phyloP scores from a whole-genome alignment of 2,113 vertebrate genomes.

The Microtus ochrogaster region DNA sequence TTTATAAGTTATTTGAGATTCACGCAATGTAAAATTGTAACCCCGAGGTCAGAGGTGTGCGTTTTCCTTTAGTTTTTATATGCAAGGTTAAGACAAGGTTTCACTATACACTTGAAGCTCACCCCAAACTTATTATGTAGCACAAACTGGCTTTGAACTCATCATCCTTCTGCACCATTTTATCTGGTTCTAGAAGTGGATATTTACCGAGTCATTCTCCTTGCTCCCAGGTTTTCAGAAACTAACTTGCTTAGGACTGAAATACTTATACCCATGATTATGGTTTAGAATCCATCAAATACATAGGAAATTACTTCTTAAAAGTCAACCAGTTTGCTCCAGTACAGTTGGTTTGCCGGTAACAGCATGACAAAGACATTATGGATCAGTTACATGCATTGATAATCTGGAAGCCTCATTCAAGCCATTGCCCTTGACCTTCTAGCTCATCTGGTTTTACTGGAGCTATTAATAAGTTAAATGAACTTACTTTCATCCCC shows the following conservation, averaged over 20 bases:
- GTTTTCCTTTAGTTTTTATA: background rate
- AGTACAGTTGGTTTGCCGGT: slow-evolving; percentile 30
- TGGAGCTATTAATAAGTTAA: slow-evolving; percentile 61
- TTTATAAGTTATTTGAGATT: slow-evolving; percentile 13
- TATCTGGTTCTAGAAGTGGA: background rate
- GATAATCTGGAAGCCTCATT: slow-evolving; percentile 22
- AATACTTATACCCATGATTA: slow-evolving; percentile 14
- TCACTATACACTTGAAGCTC: background rate
- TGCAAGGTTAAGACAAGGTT: background rate
- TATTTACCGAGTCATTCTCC: slow-evolving; percentile 8
- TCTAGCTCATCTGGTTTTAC: slow-evolving; percentile 49
- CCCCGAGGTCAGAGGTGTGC: background rate
- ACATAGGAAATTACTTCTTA: slow-evolving; percentile 20
- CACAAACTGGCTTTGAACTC: background rate
- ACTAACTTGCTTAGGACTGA: slow-evolving; percentile 20
- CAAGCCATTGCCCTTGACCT: slow-evolving; percentile 40
- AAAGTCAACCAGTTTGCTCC: slow-evolving; percentile 25
- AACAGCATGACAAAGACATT: background rate
- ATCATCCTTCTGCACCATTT: background rate
- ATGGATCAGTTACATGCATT: background rate
- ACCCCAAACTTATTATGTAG: background rate
- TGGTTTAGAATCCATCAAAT: slow-evolving; percentile 34
- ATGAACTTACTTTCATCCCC: slow-evolving; percentile 55
- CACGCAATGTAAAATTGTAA: background rate
- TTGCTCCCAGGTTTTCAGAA: slow-evolving; percentile 45